Evolutionary conservation across 2,888 invertebrate genomes (phyloP).

Genomic region (Reticulitermes lucifugus): DNA sequence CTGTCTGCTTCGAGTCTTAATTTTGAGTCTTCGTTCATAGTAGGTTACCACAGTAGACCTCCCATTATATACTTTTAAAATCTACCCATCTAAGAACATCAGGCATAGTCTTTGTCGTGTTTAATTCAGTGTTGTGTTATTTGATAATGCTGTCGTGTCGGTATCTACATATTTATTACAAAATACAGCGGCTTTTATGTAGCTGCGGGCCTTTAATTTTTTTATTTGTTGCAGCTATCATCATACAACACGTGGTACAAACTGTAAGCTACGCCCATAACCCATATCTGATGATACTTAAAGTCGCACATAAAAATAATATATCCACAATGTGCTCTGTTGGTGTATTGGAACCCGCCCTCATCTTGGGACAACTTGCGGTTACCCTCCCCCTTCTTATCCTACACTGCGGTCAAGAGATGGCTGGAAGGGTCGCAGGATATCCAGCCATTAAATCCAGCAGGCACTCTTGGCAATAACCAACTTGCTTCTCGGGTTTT

Average conservation of each 20-base stretch:
- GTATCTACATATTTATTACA: slow-evolving; percentile 16
- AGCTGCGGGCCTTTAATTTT: not conserved
- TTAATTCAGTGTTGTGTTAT: not conserved
- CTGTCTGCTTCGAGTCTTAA: too few relatives aligned
- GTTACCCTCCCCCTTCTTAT: not conserved
- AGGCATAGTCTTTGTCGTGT: too few relatives aligned
- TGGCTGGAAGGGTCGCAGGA: not conserved
- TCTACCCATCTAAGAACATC: too few relatives aligned
- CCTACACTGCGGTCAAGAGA: slow-evolving; percentile 4
- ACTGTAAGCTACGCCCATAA: not conserved
- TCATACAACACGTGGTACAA: not conserved
- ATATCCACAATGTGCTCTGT: not conserved
- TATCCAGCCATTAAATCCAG: slow-evolving; percentile 21
- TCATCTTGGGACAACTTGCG: not conserved
- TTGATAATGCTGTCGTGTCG: not conserved
- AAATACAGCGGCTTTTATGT: not conserved
- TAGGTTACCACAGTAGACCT: too few relatives aligned
- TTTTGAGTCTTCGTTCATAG: too few relatives aligned
- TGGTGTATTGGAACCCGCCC: not conserved
- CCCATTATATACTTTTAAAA: too few relatives aligned
- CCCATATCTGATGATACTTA: slow-evolving; percentile 9
- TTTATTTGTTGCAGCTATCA: slow-evolving; percentile 11
- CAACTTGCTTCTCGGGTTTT: slow-evolving; percentile 31
- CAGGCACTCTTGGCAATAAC: slow-evolving; percentile 36
- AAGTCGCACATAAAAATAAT: not conserved